Evolutionary conservation across 2,888 invertebrate genomes (phyloP).

Genomic region (Eupithecia tripunctaria): DNA sequence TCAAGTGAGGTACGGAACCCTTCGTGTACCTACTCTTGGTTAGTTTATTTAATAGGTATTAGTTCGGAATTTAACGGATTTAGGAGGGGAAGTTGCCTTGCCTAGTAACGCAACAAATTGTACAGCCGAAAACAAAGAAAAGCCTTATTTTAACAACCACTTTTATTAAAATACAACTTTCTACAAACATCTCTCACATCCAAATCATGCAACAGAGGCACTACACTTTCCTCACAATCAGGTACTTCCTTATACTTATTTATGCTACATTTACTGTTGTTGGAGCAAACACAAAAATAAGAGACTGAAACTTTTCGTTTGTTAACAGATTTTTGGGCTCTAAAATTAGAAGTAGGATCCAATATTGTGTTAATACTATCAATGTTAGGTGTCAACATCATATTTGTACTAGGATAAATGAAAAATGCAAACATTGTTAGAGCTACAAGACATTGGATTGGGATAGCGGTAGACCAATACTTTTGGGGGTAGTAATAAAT

Average conservation of each 20-base stretch:
- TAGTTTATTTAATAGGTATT: neutral
- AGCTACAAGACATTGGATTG: constrained; percentile 90
- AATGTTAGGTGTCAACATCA: constrained; percentile 88
- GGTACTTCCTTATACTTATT: constrained; percentile 64
- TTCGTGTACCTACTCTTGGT: too few relatives aligned
- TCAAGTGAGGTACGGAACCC: too few relatives aligned
- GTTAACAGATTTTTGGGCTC: constrained; percentile 47
- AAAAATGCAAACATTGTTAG: constrained; percentile 90
- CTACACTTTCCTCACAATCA: constrained; percentile 67
- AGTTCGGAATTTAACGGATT: neutral
- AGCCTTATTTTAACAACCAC: neutral
- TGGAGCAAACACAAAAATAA: constrained; percentile 77
- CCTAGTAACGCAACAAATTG: neutral
- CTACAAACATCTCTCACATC: constrained; percentile 88
- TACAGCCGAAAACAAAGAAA: neutral
- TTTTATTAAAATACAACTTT: constrained; percentile 68
- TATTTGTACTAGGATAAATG: constrained; percentile 93
- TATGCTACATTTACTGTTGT: constrained; percentile 75
- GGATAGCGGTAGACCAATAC: constrained; percentile 95
- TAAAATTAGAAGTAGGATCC: constrained; percentile 79
- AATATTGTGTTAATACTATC: constrained; percentile 87
- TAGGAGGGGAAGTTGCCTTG: neutral
- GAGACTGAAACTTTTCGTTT: constrained; percentile 38
- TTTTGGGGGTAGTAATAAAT: constrained; percentile 94
- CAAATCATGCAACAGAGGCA: constrained; percentile 88